These are phyloP conservation scores for Cyanocitta stelleri DNA, from an alignment of 2,113 vertebrate genomes.

Conservation along the genomic window DNA sequence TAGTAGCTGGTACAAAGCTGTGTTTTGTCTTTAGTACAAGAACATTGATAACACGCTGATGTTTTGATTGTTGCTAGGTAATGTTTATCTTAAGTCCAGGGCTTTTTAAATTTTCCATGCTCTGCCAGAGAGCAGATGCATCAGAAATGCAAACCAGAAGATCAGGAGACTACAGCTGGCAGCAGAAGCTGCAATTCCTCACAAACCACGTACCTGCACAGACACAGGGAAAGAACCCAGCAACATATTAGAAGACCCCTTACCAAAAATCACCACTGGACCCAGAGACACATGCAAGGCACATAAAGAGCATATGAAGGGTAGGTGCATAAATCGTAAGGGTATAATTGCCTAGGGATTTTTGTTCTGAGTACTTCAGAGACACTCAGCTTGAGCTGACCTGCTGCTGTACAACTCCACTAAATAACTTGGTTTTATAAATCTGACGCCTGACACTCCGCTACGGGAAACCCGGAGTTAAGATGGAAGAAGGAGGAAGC, in stretches of 20 bases:
- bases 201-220: neutral
- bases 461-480: neutral
- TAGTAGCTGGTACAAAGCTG: neutral
- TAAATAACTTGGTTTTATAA: neutral
- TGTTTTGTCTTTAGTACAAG: neutral
- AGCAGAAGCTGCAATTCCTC: neutral
- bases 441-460: neutral
- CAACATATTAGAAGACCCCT: neutral
- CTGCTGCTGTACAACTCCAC: neutral
- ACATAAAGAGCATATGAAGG: neutral
- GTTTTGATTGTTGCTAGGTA: neutral
- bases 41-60: neutral
- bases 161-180: neutral
- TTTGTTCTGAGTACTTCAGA: neutral
- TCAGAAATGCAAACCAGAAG: neutral
- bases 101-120: rapidly evolving
- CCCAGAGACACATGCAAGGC: neutral
- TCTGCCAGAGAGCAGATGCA: neutral
- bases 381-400: neutral
- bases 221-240: neutral
- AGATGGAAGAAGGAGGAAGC: neutral
- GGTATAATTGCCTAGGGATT: neutral
- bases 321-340: neutral
- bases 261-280: neutral
- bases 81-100: neutral